phyloP scores from a whole-genome alignment of 92 coral and sea anemone species.

The Porites rus region DNA sequence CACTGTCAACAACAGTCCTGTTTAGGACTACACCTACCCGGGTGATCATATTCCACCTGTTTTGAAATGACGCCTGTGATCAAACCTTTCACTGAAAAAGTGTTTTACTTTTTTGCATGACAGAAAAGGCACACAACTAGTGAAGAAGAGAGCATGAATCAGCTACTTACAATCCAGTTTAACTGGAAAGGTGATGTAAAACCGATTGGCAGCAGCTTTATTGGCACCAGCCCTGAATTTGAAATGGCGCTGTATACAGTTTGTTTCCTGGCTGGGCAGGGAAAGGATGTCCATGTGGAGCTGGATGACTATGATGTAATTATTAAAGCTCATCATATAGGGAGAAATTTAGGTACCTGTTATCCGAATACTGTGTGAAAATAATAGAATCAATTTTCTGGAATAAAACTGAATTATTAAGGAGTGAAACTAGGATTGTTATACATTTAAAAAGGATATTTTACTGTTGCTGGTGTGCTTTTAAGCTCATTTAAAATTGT shows the following conservation, averaged over 20 bases:
- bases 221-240: slow-evolving; percentile 99
- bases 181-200: slow-evolving; percentile 91
- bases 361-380: slow-evolving; percentile 77
- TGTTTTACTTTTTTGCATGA: neutral
- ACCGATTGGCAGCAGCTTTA: slow-evolving; percentile 96
- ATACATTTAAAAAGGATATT: too few species aligned
- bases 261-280: slow-evolving; percentile 88
- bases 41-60: too few species aligned
- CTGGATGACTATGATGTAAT: slow-evolving; percentile 95
- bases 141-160: slow-evolving; percentile 80
- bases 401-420: too few species aligned
- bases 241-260: slow-evolving; percentile 95
- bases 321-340: slow-evolving; percentile 74
- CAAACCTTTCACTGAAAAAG: neutral
- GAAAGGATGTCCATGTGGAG: slow-evolving; percentile 79
- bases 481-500: too few species aligned
- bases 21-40: too few species aligned
- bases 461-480: too few species aligned
- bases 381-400: too few species aligned
- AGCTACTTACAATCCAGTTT: slow-evolving; percentile 90
- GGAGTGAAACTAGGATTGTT: too few species aligned
- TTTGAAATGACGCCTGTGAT: too few species aligned
- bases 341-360: slow-evolving; percentile 85
- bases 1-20: too few species aligned
- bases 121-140: slow-evolving; percentile 81